Evolutionary conservation across 1,140 invertebrate species (phyloP).

Genomic region (Argopecten irradians): DNA sequence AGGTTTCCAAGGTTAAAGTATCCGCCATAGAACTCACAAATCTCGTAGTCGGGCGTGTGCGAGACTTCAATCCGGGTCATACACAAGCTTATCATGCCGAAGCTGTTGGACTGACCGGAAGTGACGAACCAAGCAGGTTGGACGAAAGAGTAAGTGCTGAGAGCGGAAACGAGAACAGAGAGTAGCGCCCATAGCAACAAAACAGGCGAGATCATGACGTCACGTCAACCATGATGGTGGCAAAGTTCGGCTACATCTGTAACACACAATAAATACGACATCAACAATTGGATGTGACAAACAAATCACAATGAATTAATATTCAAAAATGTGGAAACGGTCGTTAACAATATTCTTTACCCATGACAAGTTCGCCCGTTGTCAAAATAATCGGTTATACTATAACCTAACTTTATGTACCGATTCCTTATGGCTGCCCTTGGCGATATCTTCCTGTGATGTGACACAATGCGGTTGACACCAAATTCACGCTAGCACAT

Average conservation of each 20-base stretch:
- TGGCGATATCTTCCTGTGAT: no score
- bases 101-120: constrained; percentile 59
- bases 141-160: constrained; percentile 66
- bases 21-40: constrained; percentile 69
- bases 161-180: constrained; percentile 69
- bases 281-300: no score
- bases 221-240: constrained; percentile 4
- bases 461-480: no score
- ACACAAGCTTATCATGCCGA: constrained; percentile 69
- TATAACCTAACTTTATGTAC: no score
- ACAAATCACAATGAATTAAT: no score
- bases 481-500: no score
- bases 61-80: constrained; percentile 42
- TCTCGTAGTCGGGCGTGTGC: constrained; percentile 33
- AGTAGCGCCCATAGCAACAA: constrained; percentile 71
- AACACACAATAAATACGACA: background rate
- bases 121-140: constrained; percentile 73
- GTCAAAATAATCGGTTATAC: no score
- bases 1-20: constrained; percentile 63
- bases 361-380: no score
- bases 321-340: no score
- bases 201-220: constrained; percentile 61
- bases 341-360: no score
- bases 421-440: no score
- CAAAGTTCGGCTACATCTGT: background rate